Percentiles rank a stretch among this genome's conserved stretches.
Conservation (phyloP, 2,888 invertebrate genomes). For the Troilus luridus region DNA sequence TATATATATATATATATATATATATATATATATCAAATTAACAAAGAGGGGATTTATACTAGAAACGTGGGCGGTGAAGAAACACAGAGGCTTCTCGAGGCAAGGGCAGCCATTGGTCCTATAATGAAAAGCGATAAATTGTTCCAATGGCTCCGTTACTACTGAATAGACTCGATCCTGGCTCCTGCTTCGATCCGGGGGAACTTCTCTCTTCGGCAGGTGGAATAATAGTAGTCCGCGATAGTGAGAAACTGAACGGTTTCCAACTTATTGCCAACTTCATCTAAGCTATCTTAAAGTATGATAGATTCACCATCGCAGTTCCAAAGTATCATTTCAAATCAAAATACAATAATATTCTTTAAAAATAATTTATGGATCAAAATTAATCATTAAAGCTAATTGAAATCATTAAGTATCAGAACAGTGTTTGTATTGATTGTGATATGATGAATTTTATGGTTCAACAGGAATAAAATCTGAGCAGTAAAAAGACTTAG, state of each 20-base stretch:
- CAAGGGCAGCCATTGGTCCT: background rate
- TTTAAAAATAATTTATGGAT: no score
- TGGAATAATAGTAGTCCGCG: background rate
- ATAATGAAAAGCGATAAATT: slow-evolving; percentile 35
- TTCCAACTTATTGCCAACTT: background rate
- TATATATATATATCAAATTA: background rate
- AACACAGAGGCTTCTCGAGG: background rate
- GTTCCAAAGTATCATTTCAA: no score
- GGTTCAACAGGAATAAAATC: no score
- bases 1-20: slow-evolving; percentile 5
- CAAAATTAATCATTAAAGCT: no score
- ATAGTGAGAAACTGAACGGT: background rate
- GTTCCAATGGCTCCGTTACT: background rate
- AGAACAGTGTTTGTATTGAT: no score
- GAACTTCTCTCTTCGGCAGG: background rate
- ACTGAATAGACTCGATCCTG: background rate
- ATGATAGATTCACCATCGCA: no score
- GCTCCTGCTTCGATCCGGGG: background rate
- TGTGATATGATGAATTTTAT: no score
- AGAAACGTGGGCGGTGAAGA: background rate
- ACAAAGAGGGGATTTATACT: background rate
- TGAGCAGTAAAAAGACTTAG: no score
- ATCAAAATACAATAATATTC: no score
- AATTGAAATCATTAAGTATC: no score
- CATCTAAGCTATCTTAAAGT: no score